Percentiles rank a stretch among this genome's conserved stretches.
Conservation (phyloP, 2,113 vertebrate species). For the Rhinoptilus africanus region DNA sequence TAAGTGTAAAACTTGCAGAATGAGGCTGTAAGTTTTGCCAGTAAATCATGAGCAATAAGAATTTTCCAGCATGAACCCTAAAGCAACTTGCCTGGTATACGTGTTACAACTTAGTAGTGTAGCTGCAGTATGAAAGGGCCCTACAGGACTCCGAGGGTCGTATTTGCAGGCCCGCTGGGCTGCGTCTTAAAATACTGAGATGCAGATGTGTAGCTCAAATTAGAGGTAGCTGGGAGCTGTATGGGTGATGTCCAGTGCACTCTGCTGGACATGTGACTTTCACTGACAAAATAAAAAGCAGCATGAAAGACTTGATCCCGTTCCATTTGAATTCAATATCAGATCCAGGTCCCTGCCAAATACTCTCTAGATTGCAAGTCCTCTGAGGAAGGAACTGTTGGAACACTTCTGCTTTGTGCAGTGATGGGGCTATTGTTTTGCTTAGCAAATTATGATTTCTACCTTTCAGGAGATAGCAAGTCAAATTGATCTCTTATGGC, state of each 20-base stretch:
- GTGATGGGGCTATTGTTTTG: neutral
- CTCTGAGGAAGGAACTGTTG: neutral
- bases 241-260: neutral
- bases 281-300: neutral
- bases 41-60: neutral
- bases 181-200: neutral
- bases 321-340: neutral
- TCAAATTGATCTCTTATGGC: neutral
- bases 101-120: neutral
- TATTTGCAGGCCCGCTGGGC: neutral
- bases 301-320: neutral
- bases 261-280: neutral
- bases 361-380: neutral
- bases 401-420: neutral
- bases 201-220: neutral
- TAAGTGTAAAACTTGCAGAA: neutral
- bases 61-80: neutral
- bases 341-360: neutral
- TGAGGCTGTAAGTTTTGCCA: neutral
- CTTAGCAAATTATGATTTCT: neutral
- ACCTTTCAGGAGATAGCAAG: neutral
- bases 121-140: neutral
- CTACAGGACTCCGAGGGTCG: neutral
- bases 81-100: neutral
- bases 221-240: neutral